These are phyloP conservation scores for Synanthedon vespiformis DNA, from an alignment of 2,888 invertebrate genomes.

Conservation along the genomic window DNA sequence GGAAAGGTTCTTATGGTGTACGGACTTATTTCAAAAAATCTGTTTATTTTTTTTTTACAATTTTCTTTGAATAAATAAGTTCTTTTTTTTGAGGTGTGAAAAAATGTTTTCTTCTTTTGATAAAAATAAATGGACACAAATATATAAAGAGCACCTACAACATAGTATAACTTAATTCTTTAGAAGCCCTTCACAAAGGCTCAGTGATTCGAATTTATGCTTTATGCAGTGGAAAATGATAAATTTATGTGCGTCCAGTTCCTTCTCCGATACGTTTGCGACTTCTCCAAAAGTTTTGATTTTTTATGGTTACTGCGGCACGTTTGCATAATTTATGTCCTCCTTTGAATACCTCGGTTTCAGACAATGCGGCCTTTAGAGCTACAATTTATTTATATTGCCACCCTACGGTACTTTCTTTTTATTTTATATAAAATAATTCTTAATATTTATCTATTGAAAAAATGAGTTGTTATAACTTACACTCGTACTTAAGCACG, in stretches of 20 bases:
- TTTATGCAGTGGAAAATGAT: slow-evolving; percentile 70
- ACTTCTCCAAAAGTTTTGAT: slow-evolving; percentile 36
- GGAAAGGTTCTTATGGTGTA: slow-evolving; percentile 33
- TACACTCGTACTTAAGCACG: no score
- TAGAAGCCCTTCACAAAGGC: slow-evolving; percentile 33
- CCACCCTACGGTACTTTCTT: background rate
- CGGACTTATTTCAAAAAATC: background rate
- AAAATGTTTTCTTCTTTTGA: no score
- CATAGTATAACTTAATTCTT: background rate
- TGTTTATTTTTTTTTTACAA: background rate
- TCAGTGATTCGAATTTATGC: slow-evolving; percentile 66
- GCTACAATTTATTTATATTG: background rate
- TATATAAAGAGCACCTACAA: no score
- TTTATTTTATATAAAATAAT: no score
- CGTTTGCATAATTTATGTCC: slow-evolving; percentile 54
- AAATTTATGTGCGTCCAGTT: slow-evolving; percentile 66
- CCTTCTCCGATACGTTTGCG: slow-evolving; percentile 43
- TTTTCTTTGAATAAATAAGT: no score
- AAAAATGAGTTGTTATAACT: no score
- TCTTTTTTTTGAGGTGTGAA: no score
- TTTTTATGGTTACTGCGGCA: slow-evolving; percentile 58
- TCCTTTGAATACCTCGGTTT: background rate
- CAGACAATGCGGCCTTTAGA: background rate
- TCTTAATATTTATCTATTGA: no score
- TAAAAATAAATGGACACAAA: no score